Conservation (phyloP, 2,888 invertebrate species). For the Chloroclystis v-ata region DNA sequence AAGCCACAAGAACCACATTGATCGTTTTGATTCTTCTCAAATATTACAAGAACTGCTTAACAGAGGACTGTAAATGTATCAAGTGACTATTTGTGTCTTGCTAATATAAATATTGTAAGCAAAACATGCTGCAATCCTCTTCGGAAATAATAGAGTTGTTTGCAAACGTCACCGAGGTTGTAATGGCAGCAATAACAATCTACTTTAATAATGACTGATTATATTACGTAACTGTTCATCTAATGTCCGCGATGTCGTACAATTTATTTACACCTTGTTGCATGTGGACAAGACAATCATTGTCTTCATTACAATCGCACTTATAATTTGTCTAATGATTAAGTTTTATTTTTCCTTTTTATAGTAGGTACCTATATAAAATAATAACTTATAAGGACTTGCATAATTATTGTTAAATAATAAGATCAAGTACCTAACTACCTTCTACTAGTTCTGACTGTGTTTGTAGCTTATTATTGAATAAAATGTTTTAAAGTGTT, state of each 20-base stretch:
- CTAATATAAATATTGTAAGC: conserved; percentile 14
- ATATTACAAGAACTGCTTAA: conserved; percentile 8
- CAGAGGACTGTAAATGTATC: conserved; percentile 1
- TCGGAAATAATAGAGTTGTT: conserved; percentile 20
- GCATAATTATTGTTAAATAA: no score
- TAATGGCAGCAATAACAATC: conserved; percentile 42
- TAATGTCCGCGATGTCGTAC: conserved; percentile 54
- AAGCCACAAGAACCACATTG: conserved; percentile 6
- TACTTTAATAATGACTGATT: conserved; percentile 61
- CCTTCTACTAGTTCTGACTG: no score
- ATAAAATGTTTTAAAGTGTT: no score
- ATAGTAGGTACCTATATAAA: no score
- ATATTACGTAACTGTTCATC: conserved; percentile 56
- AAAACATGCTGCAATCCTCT: conserved; percentile 2
- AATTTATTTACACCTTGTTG: conserved; percentile 27
- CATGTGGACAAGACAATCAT: conserved; percentile 8
- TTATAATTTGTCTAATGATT: neutral
- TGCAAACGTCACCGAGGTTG: conserved; percentile 22
- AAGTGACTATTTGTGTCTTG: neutral
- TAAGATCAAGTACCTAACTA: no score
- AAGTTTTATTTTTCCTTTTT: no score
- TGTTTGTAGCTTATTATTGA: no score
- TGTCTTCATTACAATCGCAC: conserved; percentile 9
- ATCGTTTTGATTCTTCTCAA: conserved; percentile 11
- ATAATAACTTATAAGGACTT: no score